Percentiles rank a stretch among this genome's conserved stretches.
Evolutionary conservation across 2,113 vertebrate genomes (phyloP).

Genomic region (Artemisiospiza belli): DNA sequence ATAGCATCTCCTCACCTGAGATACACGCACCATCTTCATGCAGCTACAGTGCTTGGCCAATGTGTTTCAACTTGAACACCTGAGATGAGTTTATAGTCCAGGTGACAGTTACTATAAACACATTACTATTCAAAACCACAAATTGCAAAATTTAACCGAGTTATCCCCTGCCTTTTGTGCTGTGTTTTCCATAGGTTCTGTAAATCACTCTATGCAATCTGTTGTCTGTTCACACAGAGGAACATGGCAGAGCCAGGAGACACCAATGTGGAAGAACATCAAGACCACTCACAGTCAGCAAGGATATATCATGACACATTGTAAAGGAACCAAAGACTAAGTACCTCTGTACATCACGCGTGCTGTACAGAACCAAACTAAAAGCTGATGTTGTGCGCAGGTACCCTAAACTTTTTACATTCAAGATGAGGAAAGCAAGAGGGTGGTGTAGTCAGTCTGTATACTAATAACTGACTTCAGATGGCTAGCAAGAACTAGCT

Average conservation of each 20-base stretch:
- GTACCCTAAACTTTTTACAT: background rate
- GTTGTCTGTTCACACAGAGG: background rate
- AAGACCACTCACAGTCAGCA: background rate
- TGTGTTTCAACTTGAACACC: background rate
- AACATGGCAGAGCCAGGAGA: background rate
- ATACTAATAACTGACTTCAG: background rate
- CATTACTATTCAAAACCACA: background rate
- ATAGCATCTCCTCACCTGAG: background rate
- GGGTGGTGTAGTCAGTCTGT: background rate
- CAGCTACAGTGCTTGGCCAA: background rate
- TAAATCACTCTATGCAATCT: background rate
- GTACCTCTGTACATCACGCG: background rate
- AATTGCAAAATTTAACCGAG: background rate
- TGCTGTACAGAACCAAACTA: background rate
- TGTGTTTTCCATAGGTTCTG: rapidly evolving
- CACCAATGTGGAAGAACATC: rapidly evolving
- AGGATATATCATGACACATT: background rate
- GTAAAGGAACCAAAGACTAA: background rate
- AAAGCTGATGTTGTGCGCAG: background rate
- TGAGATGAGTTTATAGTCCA: background rate
- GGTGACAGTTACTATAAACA: background rate
- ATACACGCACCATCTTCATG: background rate
- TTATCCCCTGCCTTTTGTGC: background rate
- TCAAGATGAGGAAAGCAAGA: background rate
- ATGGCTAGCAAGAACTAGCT: background rate